phyloP scores from a whole-genome alignment of 2,888 invertebrate genomes.

The Empis stercorea region DNA sequence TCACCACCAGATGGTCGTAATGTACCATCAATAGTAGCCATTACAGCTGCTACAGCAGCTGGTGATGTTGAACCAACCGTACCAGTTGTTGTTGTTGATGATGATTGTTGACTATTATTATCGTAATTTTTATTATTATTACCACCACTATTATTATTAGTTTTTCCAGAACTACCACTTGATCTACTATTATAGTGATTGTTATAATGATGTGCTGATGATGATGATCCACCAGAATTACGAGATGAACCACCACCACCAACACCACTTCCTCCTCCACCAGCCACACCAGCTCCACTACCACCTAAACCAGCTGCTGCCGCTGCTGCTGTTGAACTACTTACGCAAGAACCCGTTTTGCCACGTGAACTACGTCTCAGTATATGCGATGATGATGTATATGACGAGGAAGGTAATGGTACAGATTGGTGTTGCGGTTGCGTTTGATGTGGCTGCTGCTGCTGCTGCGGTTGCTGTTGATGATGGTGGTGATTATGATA shows the following conservation, averaged over 20 bases:
- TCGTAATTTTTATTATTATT: constrained; percentile 28
- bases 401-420: background rate
- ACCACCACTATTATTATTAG: constrained; percentile 17
- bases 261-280: background rate
- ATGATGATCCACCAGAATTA: too few species aligned
- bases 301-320: constrained; percentile 14
- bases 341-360: constrained; percentile 38
- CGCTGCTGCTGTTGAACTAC: constrained; percentile 24
- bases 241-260: background rate
- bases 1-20: constrained; percentile 22
- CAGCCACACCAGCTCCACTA: constrained; percentile 5
- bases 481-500: constrained; percentile 5
- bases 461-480: constrained; percentile 1
- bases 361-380: constrained; percentile 36
- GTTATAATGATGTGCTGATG: background rate
- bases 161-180: background rate
- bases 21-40: constrained; percentile 17
- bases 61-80: constrained; percentile 2
- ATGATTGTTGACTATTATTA: constrained; percentile 8
- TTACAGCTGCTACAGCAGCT: constrained; percentile 11
- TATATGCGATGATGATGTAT: constrained; percentile 22
- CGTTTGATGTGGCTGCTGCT: constrained; percentile 6
- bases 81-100: background rate
- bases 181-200: background rate
- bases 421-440: background rate